These are phyloP conservation scores for Emydura subglobosa DNA, from an alignment of 2,113 vertebrate species.

Conservation along the genomic window DNA sequence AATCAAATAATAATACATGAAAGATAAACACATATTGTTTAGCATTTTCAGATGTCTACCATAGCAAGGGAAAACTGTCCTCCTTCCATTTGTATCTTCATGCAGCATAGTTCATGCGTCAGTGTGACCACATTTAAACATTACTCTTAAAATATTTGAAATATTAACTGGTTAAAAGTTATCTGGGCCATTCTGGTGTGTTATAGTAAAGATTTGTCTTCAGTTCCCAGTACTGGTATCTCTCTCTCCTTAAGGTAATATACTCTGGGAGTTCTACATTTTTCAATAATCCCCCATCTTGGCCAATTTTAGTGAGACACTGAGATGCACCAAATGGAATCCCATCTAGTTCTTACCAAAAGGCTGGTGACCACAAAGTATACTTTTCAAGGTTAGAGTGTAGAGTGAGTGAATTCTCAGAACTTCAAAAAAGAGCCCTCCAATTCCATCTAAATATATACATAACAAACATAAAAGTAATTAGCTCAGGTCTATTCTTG, in stretches of 20 bases:
- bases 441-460: background rate
- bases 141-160: background rate
- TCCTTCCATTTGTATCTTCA: background rate
- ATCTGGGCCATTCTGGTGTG: background rate
- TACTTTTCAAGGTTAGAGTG: constrained; percentile 17
- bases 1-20: background rate
- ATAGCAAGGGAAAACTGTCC: background rate
- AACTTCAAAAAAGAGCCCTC: accelerated
- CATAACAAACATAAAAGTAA: background rate
- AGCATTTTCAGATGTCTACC: background rate
- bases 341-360: background rate
- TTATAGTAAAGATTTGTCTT: background rate
- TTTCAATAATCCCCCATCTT: background rate
- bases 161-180: background rate
- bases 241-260: background rate
- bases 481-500: background rate
- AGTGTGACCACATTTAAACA: background rate
- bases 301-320: background rate
- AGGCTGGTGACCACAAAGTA: constrained; percentile 3
- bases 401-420: background rate
- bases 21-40: background rate
- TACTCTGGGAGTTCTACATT: background rate
- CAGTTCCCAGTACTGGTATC: background rate
- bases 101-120: background rate
- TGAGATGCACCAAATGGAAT: background rate